Conservation (phyloP, 2,888 invertebrate species). For the Dromius quadrimaculatus region DNA sequence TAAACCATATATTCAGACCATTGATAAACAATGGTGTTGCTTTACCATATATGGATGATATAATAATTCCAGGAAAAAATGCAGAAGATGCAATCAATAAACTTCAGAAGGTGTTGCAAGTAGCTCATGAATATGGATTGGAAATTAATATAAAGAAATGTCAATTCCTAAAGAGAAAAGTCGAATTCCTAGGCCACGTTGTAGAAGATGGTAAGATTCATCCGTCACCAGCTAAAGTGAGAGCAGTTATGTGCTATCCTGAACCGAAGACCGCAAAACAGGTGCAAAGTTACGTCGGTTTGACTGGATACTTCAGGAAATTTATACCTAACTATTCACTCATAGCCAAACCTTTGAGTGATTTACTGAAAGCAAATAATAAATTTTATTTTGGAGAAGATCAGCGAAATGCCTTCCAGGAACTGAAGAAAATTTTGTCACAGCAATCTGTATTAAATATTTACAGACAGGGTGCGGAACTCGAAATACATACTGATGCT, state of each 20-base stretch:
- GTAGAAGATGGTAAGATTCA: constrained; percentile 45
- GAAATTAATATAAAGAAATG: constrained; percentile 61
- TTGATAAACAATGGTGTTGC: no score
- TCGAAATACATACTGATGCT: constrained; percentile 53
- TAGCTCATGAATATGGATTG: constrained; percentile 56
- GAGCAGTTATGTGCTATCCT: background rate
- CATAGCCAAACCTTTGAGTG: constrained; percentile 50
- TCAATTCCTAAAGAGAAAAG: constrained; percentile 58
- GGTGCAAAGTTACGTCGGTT: constrained; percentile 6
- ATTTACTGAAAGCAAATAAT: constrained; percentile 43
- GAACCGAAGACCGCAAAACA: background rate
- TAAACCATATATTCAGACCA: no score
- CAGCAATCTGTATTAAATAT: constrained; percentile 53
- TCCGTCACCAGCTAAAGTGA: background rate
- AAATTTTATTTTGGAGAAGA: constrained; percentile 41
- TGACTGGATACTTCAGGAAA: constrained; percentile 50
- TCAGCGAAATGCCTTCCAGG: constrained; percentile 48
- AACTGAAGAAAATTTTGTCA: constrained; percentile 29
- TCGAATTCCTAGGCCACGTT: background rate
- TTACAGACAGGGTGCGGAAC: constrained; percentile 38
- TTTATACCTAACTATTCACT: constrained; percentile 50
- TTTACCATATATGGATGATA: constrained; percentile 58
- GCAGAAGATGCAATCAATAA: constrained; percentile 57
- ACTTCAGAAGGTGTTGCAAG: constrained; percentile 57
- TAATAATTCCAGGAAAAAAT: constrained; percentile 55